Conservation (phyloP, 1,140 invertebrate species). For the Olivierus martensii region DNA sequence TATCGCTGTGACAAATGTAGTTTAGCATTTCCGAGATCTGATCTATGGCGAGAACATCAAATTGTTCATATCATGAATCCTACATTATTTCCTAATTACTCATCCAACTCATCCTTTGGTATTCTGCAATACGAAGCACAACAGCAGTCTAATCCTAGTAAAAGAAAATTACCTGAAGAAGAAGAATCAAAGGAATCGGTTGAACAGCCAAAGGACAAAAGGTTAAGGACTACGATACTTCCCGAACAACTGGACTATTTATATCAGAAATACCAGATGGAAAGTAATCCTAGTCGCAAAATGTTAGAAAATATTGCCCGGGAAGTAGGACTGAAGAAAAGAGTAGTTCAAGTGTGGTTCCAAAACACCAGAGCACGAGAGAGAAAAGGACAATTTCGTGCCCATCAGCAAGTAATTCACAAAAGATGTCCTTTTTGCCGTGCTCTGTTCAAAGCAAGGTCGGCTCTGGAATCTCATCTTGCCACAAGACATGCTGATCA, state of each 20-base stretch:
- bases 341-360: constrained; percentile 94
- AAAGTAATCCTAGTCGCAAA: constrained; percentile 92
- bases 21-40: constrained; percentile 73
- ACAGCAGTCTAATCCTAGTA: constrained; percentile 24
- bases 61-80: constrained; percentile 91
- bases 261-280: constrained; percentile 95
- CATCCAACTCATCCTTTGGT: constrained; percentile 77
- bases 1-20: constrained; percentile 81
- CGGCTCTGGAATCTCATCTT: constrained; percentile 82
- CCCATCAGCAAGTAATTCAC: constrained; percentile 92
- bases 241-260: constrained; percentile 94
- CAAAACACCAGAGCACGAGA: constrained; percentile 80
- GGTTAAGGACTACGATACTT: constrained; percentile 86
- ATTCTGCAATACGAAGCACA: constrained; percentile 81
- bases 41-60: constrained; percentile 88
- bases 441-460: constrained; percentile 86
- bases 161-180: constrained; percentile 33
- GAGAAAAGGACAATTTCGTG: constrained; percentile 78
- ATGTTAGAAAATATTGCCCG: constrained; percentile 93
- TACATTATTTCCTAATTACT: constrained; percentile 68
- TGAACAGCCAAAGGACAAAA: constrained; percentile 64
- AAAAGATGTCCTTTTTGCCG: constrained; percentile 90
- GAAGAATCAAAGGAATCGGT: constrained; percentile 34
- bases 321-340: constrained; percentile 89
- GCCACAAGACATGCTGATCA: constrained; percentile 87